phyloP scores from a whole-genome alignment of 2,888 invertebrate species.

The Barypeithes pellucidus region DNA sequence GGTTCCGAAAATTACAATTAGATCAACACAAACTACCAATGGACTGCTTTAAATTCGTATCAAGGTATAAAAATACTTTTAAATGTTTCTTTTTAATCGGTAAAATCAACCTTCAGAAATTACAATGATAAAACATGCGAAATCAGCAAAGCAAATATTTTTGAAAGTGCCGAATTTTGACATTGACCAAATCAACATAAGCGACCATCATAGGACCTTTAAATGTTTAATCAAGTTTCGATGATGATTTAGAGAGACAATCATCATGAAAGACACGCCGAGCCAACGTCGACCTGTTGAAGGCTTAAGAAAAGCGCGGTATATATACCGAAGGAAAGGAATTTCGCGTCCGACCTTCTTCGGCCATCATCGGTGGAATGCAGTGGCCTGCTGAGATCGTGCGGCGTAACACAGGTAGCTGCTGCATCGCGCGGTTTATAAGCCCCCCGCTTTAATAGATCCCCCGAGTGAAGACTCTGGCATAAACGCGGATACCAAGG shows the following conservation, averaged over 20 bases:
- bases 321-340: constrained; percentile 50
- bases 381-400: constrained; percentile 56
- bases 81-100: no score
- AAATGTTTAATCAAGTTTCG: constrained; percentile 4
- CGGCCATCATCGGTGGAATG: constrained; percentile 73
- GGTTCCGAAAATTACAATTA: no score
- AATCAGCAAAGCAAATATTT: background rate
- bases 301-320: constrained; percentile 28
- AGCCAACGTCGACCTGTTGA: constrained; percentile 44
- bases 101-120: background rate
- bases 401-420: constrained; percentile 68
- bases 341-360: constrained; percentile 61
- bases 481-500: constrained; percentile 48
- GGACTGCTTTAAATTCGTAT: no score
- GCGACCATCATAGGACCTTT: background rate
- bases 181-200: constrained; percentile 3
- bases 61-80: no score
- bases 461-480: constrained; percentile 46
- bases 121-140: background rate
- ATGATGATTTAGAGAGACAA: background rate
- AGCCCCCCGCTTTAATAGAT: constrained; percentile 44
- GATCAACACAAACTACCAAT: no score
- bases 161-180: background rate
- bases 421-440: constrained; percentile 60
- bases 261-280: constrained; percentile 8